Conservation (phyloP, 1,140 invertebrate genomes). For the Ganaspis sp. region DNA sequence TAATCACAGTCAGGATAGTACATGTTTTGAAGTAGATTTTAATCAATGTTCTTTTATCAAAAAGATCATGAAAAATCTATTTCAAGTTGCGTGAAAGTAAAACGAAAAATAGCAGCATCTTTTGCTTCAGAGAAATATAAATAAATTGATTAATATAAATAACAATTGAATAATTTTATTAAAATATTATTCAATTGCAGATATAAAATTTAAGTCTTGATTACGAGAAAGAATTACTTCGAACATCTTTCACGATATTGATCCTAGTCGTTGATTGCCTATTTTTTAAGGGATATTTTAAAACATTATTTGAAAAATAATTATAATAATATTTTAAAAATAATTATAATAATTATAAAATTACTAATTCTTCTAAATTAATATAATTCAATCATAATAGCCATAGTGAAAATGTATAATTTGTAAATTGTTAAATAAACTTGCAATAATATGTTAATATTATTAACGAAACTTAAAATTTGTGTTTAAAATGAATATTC, state of each 20-base stretch:
- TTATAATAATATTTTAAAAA: no score
- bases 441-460: no score
- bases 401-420: no score
- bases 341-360: not conserved
- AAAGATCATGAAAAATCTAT: not conserved
- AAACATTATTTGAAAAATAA: no score
- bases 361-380: not conserved
- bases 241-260: not conserved
- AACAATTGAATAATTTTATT: not conserved
- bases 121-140: not conserved
- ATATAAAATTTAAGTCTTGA: not conserved
- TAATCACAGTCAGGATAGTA: slow-evolving; percentile 1
- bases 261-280: no score
- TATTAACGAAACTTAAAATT: no score
- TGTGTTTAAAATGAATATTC: not conserved
- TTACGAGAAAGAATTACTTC: not conserved
- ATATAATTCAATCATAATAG: no score
- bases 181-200: not conserved
- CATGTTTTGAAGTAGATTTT: not conserved
- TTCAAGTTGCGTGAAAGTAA: not conserved
- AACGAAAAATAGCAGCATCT: not conserved
- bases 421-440: no score
- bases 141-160: not conserved
- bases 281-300: no score
- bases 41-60: not conserved